A percentile compares a stretch with the other conserved stretches of the same genome.
phyloP scores from a whole-genome alignment of 2,888 invertebrate species.

The Stenurella melanura region DNA sequence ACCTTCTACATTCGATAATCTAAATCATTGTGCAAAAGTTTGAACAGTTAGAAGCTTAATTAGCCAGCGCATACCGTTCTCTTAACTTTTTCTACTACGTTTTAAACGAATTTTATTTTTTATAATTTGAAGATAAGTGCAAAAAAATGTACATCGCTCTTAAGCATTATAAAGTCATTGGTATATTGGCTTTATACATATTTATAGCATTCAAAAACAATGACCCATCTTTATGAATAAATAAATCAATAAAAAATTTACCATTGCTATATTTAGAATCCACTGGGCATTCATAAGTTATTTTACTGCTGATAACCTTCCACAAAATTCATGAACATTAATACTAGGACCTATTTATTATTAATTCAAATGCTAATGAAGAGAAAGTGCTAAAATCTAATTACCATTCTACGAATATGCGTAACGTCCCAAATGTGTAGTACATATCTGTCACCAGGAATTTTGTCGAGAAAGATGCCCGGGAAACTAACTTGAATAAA shows the following conservation, averaged over 20 bases:
- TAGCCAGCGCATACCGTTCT: neutral
- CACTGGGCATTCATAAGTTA: neutral
- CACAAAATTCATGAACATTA: neutral
- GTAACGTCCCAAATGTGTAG: neutral
- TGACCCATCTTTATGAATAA: constrained; percentile 3
- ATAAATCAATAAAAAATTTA: constrained; percentile 3
- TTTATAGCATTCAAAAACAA: neutral
- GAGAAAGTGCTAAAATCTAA: constrained; percentile 1
- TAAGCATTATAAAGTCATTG: neutral
- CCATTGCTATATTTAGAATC: neutral
- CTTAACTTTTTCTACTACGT: neutral
- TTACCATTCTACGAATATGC: neutral
- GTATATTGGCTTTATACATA: neutral
- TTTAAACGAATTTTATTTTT: neutral
- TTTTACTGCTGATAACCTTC: neutral
- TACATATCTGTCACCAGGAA: neutral
- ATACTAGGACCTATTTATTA: neutral
- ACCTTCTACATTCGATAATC: neutral
- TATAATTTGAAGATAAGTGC: neutral
- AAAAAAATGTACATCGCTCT: neutral
- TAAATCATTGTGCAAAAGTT: neutral
- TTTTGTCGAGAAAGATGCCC: neutral
- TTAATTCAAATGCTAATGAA: neutral
- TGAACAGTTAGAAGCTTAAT: neutral
- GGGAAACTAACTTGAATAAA: neutral